A percentile compares a stretch with the other conserved stretches of the same genome.
Conservation (phyloP, 2,888 invertebrate genomes). For the Atrina japonica region DNA sequence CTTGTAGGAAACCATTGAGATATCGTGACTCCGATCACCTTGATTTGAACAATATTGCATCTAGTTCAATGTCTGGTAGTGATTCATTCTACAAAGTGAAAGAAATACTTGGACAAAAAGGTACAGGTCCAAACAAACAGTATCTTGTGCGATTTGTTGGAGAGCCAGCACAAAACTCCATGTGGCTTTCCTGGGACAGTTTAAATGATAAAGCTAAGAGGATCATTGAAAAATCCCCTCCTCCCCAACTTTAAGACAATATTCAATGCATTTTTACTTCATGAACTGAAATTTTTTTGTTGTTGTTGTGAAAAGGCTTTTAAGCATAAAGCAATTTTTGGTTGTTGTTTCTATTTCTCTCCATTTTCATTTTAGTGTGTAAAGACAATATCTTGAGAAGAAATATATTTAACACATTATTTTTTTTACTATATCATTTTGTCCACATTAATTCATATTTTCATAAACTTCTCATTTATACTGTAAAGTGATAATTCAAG, state of each 20-base stretch:
- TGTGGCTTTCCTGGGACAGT: slow-evolving; percentile 9
- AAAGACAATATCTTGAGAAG: no score
- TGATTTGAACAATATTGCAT: neutral
- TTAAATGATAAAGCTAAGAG: slow-evolving; percentile 3
- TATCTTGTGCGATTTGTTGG: slow-evolving; percentile 24
- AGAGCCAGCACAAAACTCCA: slow-evolving; percentile 21
- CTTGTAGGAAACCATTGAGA: slow-evolving; percentile 3
- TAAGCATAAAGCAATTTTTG: no score
- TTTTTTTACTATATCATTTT: no score
- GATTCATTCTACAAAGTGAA: neutral
- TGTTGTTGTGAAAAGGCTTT: no score
- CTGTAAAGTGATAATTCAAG: no score
- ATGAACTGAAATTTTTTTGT: no score
- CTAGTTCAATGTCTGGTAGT: neutral
- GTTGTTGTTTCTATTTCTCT: no score
- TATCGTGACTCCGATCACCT: slow-evolving; percentile 7
- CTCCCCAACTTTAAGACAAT: slow-evolving; percentile 5
- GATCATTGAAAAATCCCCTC: neutral
- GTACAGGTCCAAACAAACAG: neutral
- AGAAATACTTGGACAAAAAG: slow-evolving; percentile 9
- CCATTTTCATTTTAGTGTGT: no score
- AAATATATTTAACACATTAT: no score
- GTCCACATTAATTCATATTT: no score
- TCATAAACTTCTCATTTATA: no score
- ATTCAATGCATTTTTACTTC: neutral